Evolutionary conservation across 2,113 vertebrate genomes (phyloP).

Genomic region (Tor tambroides): DNA sequence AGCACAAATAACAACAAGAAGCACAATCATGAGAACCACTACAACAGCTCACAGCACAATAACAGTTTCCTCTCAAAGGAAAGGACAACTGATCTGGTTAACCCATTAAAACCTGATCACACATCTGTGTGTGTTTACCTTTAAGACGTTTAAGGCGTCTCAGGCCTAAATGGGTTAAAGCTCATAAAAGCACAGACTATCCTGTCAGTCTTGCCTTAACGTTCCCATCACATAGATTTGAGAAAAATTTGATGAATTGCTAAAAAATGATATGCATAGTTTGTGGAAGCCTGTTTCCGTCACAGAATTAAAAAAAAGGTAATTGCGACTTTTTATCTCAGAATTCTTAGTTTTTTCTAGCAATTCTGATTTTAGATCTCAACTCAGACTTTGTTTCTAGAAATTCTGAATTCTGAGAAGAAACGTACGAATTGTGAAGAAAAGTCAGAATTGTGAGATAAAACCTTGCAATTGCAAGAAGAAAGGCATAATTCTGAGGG

Average conservation of each 20-base stretch:
- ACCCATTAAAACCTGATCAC: no score
- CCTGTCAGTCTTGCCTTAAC: not conserved
- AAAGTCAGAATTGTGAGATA: not conserved
- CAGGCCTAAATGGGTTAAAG: no score
- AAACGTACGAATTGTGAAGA: not conserved
- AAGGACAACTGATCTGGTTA: slow-evolving; percentile 15
- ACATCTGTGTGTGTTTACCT: no score
- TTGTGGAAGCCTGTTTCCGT: not conserved
- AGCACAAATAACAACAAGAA: slow-evolving; percentile 53
- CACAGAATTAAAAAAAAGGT: no score
- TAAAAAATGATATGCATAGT: not conserved
- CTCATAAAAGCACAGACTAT: not conserved
- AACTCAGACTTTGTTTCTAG: no score
- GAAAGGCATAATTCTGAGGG: no score
- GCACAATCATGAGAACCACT: slow-evolving; percentile 38
- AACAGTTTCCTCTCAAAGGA: slow-evolving; percentile 41
- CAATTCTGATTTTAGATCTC: no score
- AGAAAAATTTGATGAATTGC: not conserved
- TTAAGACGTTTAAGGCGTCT: no score
- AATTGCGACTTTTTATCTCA: no score
- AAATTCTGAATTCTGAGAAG: no score
- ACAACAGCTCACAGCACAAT: slow-evolving; percentile 4
- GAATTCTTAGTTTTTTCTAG: no score
- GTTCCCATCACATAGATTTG: not conserved
- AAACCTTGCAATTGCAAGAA: no score